Conservation (phyloP, 1,140 invertebrate genomes). For the Platorchestia sp. region DNA sequence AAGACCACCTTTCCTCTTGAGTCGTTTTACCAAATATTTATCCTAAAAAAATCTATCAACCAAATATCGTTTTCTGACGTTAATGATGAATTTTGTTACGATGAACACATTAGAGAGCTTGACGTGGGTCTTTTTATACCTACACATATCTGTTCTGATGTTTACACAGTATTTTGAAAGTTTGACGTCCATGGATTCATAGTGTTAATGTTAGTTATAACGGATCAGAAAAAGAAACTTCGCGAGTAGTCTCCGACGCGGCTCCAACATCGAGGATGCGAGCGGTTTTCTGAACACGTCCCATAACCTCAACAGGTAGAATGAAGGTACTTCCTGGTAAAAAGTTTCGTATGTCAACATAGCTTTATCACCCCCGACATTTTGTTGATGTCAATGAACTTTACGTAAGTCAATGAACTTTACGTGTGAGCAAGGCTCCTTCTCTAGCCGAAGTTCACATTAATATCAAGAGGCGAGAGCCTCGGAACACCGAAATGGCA, state of each 20-base stretch:
- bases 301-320: background rate
- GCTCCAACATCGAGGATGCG: background rate
- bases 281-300: background rate
- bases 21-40: background rate
- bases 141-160: background rate
- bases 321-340: background rate
- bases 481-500: background rate
- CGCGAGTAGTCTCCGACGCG: background rate
- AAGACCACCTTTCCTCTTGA: background rate
- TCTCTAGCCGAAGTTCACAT: background rate
- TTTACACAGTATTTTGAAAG: background rate
- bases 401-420: background rate
- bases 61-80: background rate
- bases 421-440: background rate
- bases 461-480: background rate
- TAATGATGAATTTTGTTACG: background rate
- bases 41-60: background rate
- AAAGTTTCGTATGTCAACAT: background rate
- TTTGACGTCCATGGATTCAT: background rate
- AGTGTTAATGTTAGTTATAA: background rate
- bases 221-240: background rate
- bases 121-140: background rate
- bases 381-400: background rate
- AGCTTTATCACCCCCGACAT: background rate
- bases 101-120: background rate